A percentile compares a stretch with the other conserved stretches of the same genome.
Conservation (phyloP, 2,113 vertebrate genomes). For the Reinhardtius hippoglossoides region DNA sequence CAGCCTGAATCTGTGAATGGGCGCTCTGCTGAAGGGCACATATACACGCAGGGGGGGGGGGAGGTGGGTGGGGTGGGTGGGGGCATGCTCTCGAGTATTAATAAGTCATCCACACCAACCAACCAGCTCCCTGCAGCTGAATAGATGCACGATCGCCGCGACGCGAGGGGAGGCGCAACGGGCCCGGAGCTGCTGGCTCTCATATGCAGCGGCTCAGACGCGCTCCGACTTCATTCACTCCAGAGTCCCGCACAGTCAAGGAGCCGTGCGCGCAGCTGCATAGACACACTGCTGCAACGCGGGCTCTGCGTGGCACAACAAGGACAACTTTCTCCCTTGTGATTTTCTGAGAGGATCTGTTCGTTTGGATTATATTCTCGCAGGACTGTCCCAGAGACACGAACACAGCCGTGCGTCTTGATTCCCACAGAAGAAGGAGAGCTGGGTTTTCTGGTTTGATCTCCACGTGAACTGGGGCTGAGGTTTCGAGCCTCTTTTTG, state of each 20-base stretch:
- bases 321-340: constrained; percentile 60
- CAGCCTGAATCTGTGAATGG: constrained; percentile 52
- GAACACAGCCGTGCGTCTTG: constrained; percentile 11
- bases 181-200: constrained; percentile 64
- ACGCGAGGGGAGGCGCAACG: constrained; percentile 83
- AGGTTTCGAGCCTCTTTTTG: constrained; percentile 36
- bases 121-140: constrained; percentile 76
- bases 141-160: constrained; percentile 72
- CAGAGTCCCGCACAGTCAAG: constrained; percentile 61
- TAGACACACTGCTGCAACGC: constrained; percentile 44
- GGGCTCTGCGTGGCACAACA: constrained; percentile 59
- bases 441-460: constrained; percentile 20
- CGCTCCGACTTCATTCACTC: constrained; percentile 75
- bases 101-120: constrained; percentile 76
- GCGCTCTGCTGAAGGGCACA: constrained; percentile 29
- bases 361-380: constrained; percentile 70
- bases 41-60: constrained; percentile 46
- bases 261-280: constrained; percentile 58
- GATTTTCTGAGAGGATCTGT: constrained; percentile 55
- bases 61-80: constrained; percentile 19
- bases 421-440: constrained; percentile 10
- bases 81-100: constrained; percentile 68
- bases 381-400: constrained; percentile 35
- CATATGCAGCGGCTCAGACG: constrained; percentile 73
- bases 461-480: constrained; percentile 17